Conservation (phyloP, 2,113 vertebrate species). For the Polyodon spathula region DNA sequence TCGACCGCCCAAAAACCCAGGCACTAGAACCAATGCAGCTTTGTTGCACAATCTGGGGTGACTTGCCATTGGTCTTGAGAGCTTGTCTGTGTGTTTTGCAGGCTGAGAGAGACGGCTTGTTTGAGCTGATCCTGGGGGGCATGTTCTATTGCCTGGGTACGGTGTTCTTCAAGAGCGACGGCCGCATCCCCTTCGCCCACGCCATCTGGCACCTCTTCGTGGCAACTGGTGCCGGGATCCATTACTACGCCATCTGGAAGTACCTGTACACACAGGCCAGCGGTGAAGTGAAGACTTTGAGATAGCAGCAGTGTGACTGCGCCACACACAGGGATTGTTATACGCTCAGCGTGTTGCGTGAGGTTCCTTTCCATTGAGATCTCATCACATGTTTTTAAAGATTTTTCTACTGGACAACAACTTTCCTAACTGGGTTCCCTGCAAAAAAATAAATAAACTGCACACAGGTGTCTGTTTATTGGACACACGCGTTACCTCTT, state of each 20-base stretch:
- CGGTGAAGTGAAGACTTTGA: conserved; percentile 58
- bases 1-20: too few relatives aligned
- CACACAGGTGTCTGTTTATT: too few relatives aligned
- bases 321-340: not conserved
- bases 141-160: conserved; percentile 76
- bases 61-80: not conserved
- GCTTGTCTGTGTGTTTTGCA: conserved; percentile 32
- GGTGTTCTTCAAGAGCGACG: conserved; percentile 87
- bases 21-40: too few relatives aligned
- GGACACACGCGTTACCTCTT: too few relatives aligned
- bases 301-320: conserved; percentile 41
- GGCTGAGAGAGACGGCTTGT: conserved; percentile 76
- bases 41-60: not conserved
- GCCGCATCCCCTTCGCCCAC: conserved; percentile 84
- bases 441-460: too few relatives aligned
- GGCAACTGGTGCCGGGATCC: conserved; percentile 68
- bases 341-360: not conserved
- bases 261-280: conserved; percentile 68
- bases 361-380: not conserved
- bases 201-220: conserved; percentile 96
- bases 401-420: too few relatives aligned
- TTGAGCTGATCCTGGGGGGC: conserved; percentile 77
- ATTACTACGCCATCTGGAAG: conserved; percentile 91
- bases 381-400: too few relatives aligned
- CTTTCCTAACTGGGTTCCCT: too few relatives aligned